Evolutionary conservation across 2,113 vertebrate genomes (phyloP).

Genomic region (Poeciliopsis occidentalis): DNA sequence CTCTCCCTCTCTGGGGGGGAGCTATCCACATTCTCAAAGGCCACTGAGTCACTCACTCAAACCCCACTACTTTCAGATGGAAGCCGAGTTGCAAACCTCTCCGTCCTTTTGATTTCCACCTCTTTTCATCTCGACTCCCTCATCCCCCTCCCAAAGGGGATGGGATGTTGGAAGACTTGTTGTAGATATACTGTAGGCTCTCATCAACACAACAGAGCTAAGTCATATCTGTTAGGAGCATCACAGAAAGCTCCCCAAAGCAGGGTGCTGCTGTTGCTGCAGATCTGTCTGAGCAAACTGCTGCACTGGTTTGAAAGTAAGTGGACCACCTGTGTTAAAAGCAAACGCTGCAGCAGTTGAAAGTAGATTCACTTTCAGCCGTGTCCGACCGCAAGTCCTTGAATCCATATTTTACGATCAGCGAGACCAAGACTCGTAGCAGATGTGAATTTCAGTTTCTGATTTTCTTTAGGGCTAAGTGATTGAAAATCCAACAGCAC

Average conservation of each 20-base stretch:
- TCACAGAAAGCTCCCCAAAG: slow-evolving; percentile 54
- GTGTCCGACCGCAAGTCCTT: not conserved
- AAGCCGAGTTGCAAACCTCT: slow-evolving; percentile 54
- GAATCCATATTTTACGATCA: not conserved
- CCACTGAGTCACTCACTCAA: slow-evolving; percentile 54
- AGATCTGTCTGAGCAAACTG: slow-evolving; percentile 43
- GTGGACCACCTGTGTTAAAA: slow-evolving; percentile 27
- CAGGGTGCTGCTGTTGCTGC: slow-evolving; percentile 27
- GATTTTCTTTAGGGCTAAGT: not conserved
- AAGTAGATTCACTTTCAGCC: slow-evolving; percentile 8
- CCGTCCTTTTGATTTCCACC: slow-evolving; percentile 58
- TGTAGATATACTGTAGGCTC: slow-evolving; percentile 59
- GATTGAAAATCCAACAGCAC: not conserved
- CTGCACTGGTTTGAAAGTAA: slow-evolving; percentile 50
- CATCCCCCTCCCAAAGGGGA: slow-evolving; percentile 53
- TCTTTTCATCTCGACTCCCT: slow-evolving; percentile 62
- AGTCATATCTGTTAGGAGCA: slow-evolving; percentile 58
- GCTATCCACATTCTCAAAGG: slow-evolving; percentile 61
- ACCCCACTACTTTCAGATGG: slow-evolving; percentile 65
- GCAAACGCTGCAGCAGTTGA: slow-evolving; percentile 7
- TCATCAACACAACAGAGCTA: slow-evolving; percentile 54
- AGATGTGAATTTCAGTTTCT: not conserved
- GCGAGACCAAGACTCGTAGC: not conserved
- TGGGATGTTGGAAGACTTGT: slow-evolving; percentile 53
- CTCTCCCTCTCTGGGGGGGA: slow-evolving; percentile 32